Conservation (phyloP, 2,113 vertebrate species). For the Leptocoma aspasia region DNA sequence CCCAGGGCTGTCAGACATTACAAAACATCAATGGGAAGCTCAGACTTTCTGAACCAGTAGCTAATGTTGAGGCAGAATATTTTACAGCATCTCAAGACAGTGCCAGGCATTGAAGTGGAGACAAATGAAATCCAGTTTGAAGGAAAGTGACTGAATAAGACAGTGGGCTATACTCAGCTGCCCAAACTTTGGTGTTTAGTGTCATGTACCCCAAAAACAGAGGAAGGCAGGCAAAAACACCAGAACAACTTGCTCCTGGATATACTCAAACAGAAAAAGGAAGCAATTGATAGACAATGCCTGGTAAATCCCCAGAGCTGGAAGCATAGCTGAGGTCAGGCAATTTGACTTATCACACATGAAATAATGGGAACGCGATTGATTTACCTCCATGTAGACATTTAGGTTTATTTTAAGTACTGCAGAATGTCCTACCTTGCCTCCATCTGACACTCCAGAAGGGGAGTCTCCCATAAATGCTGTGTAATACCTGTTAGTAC, state of each 20-base stretch:
- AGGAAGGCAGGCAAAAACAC: not conserved
- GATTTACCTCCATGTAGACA: not conserved
- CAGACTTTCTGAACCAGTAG: not conserved
- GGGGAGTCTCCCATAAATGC: not conserved
- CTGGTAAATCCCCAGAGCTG: not conserved
- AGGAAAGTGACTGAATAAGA: not conserved
- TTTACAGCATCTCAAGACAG: not conserved
- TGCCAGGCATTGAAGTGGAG: not conserved
- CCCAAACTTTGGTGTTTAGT: not conserved
- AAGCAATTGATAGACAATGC: not conserved
- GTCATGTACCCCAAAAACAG: not conserved
- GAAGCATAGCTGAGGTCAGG: not conserved
- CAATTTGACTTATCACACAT: not conserved
- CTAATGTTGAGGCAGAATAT: not conserved
- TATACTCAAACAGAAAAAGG: not conserved
- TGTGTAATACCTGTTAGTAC: not conserved
- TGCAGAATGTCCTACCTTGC: not conserved
- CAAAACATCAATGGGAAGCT: not conserved
- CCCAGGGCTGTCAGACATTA: not conserved
- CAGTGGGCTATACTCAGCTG: not conserved
- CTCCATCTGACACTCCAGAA: constrained; percentile 27
- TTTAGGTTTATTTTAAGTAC: not conserved
- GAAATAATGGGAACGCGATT: not conserved
- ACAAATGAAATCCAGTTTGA: not conserved
- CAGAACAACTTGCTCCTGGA: not conserved